phyloP scores from a whole-genome alignment of 2,888 invertebrate species.

The Xylophagus ater region DNA sequence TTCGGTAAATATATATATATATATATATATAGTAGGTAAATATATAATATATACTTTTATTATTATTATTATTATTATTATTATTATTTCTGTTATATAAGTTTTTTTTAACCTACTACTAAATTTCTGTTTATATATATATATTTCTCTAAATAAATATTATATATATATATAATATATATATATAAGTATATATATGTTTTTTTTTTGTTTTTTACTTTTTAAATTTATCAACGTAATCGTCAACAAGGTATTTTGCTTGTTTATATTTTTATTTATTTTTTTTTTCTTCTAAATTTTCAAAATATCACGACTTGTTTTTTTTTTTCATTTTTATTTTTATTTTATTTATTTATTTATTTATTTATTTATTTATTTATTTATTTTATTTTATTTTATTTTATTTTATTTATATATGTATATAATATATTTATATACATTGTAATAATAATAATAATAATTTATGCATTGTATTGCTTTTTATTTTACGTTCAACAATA shows the following conservation, averaged over 20 bases:
- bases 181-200: too few species aligned
- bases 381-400: constrained; percentile 13
- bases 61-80: too few species aligned
- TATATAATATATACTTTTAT: constrained; percentile 9
- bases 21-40: constrained; percentile 11
- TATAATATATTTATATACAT: too few species aligned
- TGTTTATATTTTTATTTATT: too few species aligned
- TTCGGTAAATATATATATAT: constrained; percentile 20
- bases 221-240: constrained; percentile 11
- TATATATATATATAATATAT: too few species aligned
- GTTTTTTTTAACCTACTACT: constrained; percentile 8
- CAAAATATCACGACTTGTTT: constrained; percentile 13
- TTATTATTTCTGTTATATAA: constrained; percentile 7
- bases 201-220: too few species aligned
- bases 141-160: constrained; percentile 14
- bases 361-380: constrained; percentile 16
- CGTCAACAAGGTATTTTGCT: constrained; percentile 13
- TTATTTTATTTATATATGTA: constrained; percentile 16
- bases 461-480: constrained; percentile 13
- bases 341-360: constrained; percentile 16
- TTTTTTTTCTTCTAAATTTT: constrained; percentile 11
- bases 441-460: too few species aligned
- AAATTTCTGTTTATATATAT: constrained; percentile 7
- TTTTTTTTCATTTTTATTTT: constrained; percentile 12
- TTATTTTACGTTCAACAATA: constrained; percentile 16